Conservation (phyloP, 2,888 invertebrate genomes). For the Habrosyne pyritoides region DNA sequence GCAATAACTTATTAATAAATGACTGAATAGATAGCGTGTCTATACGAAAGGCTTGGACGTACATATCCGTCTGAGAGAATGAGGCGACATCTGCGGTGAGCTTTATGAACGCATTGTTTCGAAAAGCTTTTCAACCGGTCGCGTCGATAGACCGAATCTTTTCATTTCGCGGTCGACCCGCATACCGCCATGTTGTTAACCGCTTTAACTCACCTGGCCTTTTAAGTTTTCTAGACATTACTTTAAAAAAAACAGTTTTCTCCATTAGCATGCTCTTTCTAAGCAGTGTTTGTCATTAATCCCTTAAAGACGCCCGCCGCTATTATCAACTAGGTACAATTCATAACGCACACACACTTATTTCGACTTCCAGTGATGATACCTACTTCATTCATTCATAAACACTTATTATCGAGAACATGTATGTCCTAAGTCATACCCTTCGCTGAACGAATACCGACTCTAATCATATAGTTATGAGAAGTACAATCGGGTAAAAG, state of each 20-base stretch:
- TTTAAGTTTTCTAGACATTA: constrained; percentile 34
- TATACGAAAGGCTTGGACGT: constrained; percentile 28
- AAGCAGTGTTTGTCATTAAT: background rate
- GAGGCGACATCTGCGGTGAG: constrained; percentile 66
- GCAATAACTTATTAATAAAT: background rate
- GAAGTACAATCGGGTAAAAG: constrained; percentile 48
- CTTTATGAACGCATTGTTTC: constrained; percentile 79
- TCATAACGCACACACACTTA: constrained; percentile 57
- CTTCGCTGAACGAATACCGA: constrained; percentile 53
- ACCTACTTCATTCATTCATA: constrained; percentile 78
- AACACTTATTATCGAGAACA: constrained; percentile 54
- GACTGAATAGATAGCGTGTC: constrained; percentile 12
- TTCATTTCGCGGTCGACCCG: constrained; percentile 77
- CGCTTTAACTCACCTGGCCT: constrained; percentile 50
- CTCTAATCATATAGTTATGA: constrained; percentile 57
- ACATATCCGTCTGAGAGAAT: constrained; percentile 29
- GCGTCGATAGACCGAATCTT: constrained; percentile 57
- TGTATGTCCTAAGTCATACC: constrained; percentile 58
- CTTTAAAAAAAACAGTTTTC: background rate
- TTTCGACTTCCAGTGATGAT: constrained; percentile 76
- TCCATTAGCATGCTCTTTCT: background rate
- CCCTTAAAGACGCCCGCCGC: background rate
- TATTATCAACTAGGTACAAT: constrained; percentile 48
- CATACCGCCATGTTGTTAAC: constrained; percentile 61
- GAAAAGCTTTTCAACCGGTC: constrained; percentile 55